Base-by-base conservation (phyloP, 2,113 vertebrate genomes). In the Muntiacus muntjak region DNA sequence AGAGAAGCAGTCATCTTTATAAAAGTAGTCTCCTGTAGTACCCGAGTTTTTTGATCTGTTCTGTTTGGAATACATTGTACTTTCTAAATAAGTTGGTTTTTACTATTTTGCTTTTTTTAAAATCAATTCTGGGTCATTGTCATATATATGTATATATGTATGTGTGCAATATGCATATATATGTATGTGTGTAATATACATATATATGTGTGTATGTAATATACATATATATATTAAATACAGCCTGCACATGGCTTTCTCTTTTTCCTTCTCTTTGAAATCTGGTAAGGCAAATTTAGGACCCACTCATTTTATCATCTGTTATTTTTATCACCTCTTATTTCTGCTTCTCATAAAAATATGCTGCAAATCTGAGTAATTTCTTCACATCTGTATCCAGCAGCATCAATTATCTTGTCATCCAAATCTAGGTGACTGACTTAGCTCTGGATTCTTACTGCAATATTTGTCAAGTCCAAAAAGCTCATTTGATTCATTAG, bases 301-400 rank as follows among this genome's bases (percentile, higher is more conserved):
- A 33, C 5, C 12, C 2, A 88, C 26, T 89, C 13, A 76, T 40
- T 85, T 85, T 82, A 58, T n/a, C 17, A n/a, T 23, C 21, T 0
- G 7, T 74, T 62, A 33, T 82, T 96, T 93, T 58, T 74, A 86
- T 76, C 26, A 71, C 28, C 30, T 64, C 40, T 92, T 87, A 25
- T 67, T 67, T 92, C 15, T 28, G 7, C 7, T 79, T 94, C 55
- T 58, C 58, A 14, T 89, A 64, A n/a, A 96, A 30, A 5, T 23
- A 45, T 83, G 57, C 17, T 81, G 9, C 26, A 50, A 62, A 87
- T 55, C 3, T 54, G 14, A 92, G 43, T n/a, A 76, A 64, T 74
- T 95, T 95, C 36, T 93, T 86, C 9, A 90, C 33, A 3, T 89
- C 23, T 76, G 7, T 1, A 60, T 45, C 23, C 5, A 43, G 2